Conservation (phyloP, 2,113 vertebrate species). For the Petaurus breviceps region DNA sequence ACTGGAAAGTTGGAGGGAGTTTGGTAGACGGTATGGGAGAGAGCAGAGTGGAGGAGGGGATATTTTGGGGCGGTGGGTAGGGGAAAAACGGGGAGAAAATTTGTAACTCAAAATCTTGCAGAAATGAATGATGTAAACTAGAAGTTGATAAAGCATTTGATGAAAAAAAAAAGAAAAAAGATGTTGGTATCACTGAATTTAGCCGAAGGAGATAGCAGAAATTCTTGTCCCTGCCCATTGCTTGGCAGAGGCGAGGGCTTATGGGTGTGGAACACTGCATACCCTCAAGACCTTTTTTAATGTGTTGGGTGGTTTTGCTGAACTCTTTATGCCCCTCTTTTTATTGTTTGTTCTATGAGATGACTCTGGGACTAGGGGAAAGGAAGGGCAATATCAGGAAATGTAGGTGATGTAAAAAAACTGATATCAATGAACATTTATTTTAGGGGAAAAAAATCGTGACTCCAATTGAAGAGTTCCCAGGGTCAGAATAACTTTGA, state of each 20-base stretch:
- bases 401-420: neutral
- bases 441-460: neutral
- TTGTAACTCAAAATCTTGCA: no score
- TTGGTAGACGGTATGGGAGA: no score
- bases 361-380: neutral
- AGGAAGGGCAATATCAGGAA: neutral
- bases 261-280: neutral
- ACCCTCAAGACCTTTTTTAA: neutral
- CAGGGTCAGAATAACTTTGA: neutral
- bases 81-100: no score
- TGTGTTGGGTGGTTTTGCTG: neutral
- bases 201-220: neutral
- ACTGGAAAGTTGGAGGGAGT: no score
- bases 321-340: neutral
- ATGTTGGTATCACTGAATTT: neutral
- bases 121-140: no score
- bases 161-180: no score
- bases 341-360: neutral
- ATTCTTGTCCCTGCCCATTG: neutral
- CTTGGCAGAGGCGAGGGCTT: neutral
- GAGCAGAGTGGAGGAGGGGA: no score
- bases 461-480: neutral
- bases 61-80: no score
- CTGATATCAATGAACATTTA: neutral
- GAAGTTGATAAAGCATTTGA: no score